phyloP scores from a whole-genome alignment of 1,140 invertebrate genomes.

The Oryctes rhinoceros region DNA sequence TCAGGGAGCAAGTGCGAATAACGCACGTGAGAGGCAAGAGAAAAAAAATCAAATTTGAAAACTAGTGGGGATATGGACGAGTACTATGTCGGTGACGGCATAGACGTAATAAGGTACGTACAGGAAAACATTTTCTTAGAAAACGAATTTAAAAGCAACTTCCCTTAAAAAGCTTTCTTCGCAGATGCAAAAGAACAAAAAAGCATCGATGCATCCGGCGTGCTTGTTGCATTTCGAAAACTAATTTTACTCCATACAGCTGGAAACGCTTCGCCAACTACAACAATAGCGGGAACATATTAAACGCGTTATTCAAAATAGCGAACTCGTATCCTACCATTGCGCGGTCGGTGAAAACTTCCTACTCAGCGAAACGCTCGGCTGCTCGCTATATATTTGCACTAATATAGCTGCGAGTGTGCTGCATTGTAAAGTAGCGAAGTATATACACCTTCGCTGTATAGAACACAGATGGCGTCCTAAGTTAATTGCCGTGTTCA shows the following conservation, averaged over 20 bases:
- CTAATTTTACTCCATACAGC: not conserved
- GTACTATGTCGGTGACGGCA: no score
- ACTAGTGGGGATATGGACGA: not conserved
- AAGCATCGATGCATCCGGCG: no score
- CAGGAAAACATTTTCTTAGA: no score
- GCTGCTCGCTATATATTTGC: not conserved
- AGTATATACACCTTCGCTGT: not conserved
- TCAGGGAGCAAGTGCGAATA: not conserved
- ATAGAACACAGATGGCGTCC: conserved; percentile 6
- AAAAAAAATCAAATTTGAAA: not conserved
- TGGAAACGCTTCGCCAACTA: not conserved
- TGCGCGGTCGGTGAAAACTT: not conserved
- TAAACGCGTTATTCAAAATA: conserved; percentile 11
- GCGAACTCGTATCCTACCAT: not conserved
- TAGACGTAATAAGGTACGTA: no score
- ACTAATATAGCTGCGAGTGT: not conserved
- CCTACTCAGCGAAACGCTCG: not conserved
- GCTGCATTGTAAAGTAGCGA: not conserved
- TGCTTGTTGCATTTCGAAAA: not conserved
- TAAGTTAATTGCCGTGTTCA: conserved; percentile 16
- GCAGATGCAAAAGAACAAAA: no score
- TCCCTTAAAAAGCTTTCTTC: no score
- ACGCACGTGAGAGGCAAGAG: not conserved
- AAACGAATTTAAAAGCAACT: no score
- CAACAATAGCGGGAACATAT: not conserved